These are phyloP conservation scores for Chrosomus eos DNA, from an alignment of 2,797 vertebrate genomes.

Conservation along the genomic window DNA sequence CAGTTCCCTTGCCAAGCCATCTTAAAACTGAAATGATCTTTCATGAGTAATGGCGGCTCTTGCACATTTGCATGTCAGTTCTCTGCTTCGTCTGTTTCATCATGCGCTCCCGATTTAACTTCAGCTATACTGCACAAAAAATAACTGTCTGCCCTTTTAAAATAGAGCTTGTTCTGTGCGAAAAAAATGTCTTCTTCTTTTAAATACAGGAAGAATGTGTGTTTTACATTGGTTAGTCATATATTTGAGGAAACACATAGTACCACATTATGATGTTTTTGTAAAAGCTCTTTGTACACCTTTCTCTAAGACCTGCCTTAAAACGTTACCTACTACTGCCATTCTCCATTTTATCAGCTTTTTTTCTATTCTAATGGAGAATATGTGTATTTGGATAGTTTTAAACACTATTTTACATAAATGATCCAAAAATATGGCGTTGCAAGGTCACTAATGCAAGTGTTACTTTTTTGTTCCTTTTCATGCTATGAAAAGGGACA, in stretches of 20 bases:
- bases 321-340: not conserved
- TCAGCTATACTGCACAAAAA: slow-evolving; percentile 23
- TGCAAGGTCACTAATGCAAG: not conserved
- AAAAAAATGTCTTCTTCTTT: too few relatives aligned
- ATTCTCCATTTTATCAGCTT: not conserved
- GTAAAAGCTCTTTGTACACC: not conserved
- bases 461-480: not conserved
- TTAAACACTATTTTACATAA: not conserved
- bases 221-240: slow-evolving; percentile 45
- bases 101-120: slow-evolving; percentile 36
- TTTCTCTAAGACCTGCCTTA: not conserved
- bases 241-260: slow-evolving; percentile 52
- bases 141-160: slow-evolving; percentile 28
- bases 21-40: slow-evolving; percentile 41
- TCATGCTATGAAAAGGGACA: not conserved
- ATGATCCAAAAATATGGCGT: not conserved
- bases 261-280: slow-evolving; percentile 23
- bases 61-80: slow-evolving; percentile 33
- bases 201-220: slow-evolving; percentile 52
- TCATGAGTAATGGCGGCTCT: slow-evolving; percentile 49
- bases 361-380: not conserved
- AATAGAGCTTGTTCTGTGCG: slow-evolving; percentile 15
- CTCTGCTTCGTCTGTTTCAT: slow-evolving; percentile 37
- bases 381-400: not conserved
- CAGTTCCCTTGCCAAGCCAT: slow-evolving; percentile 35